Evolutionary conservation across 2,797 vertebrate species (phyloP).

Genomic region (Allobates femoralis): DNA sequence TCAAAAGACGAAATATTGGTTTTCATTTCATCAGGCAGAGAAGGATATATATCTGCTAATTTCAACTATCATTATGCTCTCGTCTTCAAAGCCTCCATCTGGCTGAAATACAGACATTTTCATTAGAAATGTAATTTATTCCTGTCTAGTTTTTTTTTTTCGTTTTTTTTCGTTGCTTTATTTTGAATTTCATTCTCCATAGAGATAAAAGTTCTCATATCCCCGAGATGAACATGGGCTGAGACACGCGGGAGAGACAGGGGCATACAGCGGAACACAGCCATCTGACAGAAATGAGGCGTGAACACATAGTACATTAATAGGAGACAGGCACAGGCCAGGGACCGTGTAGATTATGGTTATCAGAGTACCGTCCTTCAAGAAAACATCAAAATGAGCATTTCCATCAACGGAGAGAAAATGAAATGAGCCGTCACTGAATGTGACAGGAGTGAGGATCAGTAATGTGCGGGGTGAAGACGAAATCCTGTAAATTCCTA

Average conservation of each 20-base stretch:
- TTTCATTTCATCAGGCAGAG: conserved; percentile 47
- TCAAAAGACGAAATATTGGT: conserved; percentile 49
- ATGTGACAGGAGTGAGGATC: conserved; percentile 34
- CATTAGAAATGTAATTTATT: conserved; percentile 63
- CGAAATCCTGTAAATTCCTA: conserved; percentile 16
- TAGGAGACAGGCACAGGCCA: conserved; percentile 16
- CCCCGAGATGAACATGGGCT: conserved; percentile 34
- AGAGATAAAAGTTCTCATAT: conserved; percentile 55
- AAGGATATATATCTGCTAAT: conserved; percentile 56
- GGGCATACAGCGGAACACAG: conserved; percentile 20
- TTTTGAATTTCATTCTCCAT: conserved; percentile 52
- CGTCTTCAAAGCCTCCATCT: conserved; percentile 55
- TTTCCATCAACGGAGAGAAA: conserved; percentile 36
- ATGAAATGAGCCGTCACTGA: conserved; percentile 49
- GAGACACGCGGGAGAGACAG: conserved; percentile 17
- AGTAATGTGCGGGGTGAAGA: background rate
- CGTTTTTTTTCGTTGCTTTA: conserved; percentile 7
- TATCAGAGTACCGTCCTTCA: conserved; percentile 49
- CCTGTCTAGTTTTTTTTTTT: conserved; percentile 15
- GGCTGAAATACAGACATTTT: conserved; percentile 56
- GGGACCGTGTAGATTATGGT: conserved; percentile 36
- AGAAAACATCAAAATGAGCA: conserved; percentile 43
- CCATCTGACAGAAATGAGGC: conserved; percentile 55
- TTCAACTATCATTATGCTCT: conserved; percentile 57
- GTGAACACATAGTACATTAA: conserved; percentile 41